Conservation (phyloP, 2,888 invertebrate species). For the Sesia bembeciformis region DNA sequence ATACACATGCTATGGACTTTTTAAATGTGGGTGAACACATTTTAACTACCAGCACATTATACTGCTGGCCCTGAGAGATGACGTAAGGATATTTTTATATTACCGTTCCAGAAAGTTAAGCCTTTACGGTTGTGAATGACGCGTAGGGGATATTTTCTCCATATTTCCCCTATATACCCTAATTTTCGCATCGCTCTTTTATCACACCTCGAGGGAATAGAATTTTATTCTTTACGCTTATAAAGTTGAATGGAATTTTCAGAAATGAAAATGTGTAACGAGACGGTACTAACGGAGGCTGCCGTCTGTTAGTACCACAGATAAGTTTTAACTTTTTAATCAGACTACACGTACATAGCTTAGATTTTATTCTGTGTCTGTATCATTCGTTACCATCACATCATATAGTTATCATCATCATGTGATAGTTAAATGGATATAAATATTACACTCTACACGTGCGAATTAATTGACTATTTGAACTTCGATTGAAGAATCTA, state of each 20-base stretch:
- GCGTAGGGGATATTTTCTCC: constrained; percentile 13
- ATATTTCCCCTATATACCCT: constrained; percentile 19
- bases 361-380: too few species aligned
- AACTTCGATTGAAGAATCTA: too few species aligned
- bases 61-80: too few species aligned
- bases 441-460: too few species aligned
- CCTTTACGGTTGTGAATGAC: constrained; percentile 7
- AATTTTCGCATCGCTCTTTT: constrained; percentile 19
- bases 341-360: too few species aligned
- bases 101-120: constrained; percentile 3
- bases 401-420: too few species aligned
- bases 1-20: too few species aligned
- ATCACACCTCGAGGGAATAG: constrained; percentile 17
- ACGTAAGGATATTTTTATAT: background rate
- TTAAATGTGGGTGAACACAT: too few species aligned
- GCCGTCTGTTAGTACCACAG: background rate
- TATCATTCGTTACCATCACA: too few species aligned
- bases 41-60: too few species aligned
- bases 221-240: constrained; percentile 18
- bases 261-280: constrained; percentile 11
- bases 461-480: too few species aligned
- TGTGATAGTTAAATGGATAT: too few species aligned
- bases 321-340: background rate
- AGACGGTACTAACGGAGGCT: background rate
- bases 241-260: constrained; percentile 19